Evolutionary conservation across 2,797 vertebrate genomes (phyloP), one percentile per base, ranked within the genome.

Genomic region (Octomys mimax): DNA sequence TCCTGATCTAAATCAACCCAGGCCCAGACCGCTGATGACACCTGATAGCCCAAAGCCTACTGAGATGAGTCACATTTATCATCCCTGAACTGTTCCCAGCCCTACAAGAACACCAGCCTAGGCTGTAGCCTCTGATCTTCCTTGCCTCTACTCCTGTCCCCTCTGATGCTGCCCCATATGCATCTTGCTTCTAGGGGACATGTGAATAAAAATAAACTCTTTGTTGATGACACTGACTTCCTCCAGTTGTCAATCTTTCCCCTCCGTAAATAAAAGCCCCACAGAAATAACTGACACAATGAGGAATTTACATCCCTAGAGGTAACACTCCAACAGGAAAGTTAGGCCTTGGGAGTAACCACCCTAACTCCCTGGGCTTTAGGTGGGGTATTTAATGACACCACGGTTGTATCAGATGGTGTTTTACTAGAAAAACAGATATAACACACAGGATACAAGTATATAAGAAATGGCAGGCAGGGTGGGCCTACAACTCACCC

Each of bases 31-130:
- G 22, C 21, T 42, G 36, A 73, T 73, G 19, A 6, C n/a, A 10
- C 9, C 24, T 2, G 3, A 1, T 0, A 26, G 3, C 82, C 7
- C 36, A 28, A 8, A 2, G 8, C 16, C n/a, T 0, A 2, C 61
- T 33, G 1, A 61, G 4, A 33, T 9, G 39, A 6, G 26, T 21
- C 39, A 10, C 5, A 2, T 6, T 4, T 0, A 9, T 54, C 82
- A 21, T 21, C 0, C 11, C 64, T 36, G 1, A 5, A 46, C 75
- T 28, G 13, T 5, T 42, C 49, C 36, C 83, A 5, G 46, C 5
- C n/a, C 36, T 9, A 28, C 14, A 24, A 16, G 49, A 33, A 24
- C 10, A 21, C 39, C 13, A 54, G 33, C 36, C 22, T 19, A 73
- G 36, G 33, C 46, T 52, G 8, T 18, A 73, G 39, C 49, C 13